Evolutionary conservation across 2,888 invertebrate genomes (phyloP), one percentile per base, ranked within the genome.

Genomic region (Crematogaster levior): DNA sequence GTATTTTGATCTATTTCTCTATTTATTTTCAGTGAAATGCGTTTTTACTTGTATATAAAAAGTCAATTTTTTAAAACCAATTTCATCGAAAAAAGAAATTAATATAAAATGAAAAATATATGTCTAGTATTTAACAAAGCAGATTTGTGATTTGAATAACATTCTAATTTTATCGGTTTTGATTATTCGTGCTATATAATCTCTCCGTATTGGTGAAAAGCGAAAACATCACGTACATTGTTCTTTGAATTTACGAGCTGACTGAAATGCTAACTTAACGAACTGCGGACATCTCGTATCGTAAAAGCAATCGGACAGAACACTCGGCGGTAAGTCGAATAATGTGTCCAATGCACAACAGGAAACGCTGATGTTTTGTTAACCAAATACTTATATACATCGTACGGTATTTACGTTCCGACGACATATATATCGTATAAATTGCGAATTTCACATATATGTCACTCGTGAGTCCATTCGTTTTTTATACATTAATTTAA

Each of bases 281-380:
- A 63, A 66, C 43, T 61, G 72, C 43, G 43, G 72, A 77, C 77
- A 83, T 80, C 75, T 83, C 74, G 37, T 18, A 68, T 51, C 63
- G 48, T 73, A 79, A 81, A 83, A 73, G 60, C 83, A 83, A 87
- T 88, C 77, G 81, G 80, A 73, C 18, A 9, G 21, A 74, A 74
- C 72, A 21, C 56, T 75, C 65, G 75, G 6, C 79, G 34, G 21
- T 74, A 85, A 86, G 66, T 82, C 72, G 84, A 70, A 70, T 83
- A 83, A 85, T 85, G 79, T 65, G 63, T 81, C 85, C 73, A 87
- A 73, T 77, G n/a, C 6, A 63, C 27, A 48, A 75, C 51, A 15
- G 48, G 21, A 74, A 74, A 24, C 3, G 1, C 5, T 61, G 18
- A 10, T 46, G 30, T 43, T 75, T 75, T 51, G 51, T 30, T n/a